A percentile compares a stretch with the other conserved stretches of the same genome.
Evolutionary conservation across 2,113 vertebrate genomes (phyloP).

Genomic region (Bombycilla garrulus): DNA sequence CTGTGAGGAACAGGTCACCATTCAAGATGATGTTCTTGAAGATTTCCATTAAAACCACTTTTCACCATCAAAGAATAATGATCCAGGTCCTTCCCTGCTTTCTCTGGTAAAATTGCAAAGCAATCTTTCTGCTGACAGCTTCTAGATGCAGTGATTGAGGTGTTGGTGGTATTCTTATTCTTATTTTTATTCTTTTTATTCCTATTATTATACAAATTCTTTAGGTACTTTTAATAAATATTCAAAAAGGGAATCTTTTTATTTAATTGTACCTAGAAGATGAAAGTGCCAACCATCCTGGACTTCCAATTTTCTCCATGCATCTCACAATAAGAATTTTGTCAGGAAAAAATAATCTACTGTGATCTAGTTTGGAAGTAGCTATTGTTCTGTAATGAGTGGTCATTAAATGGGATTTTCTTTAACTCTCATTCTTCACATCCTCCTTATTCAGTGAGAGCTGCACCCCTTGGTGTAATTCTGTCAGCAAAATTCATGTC

Average conservation of each 20-base stretch:
- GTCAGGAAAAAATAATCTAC: background rate
- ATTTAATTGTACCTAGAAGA: background rate
- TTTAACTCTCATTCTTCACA: background rate
- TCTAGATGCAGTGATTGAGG: background rate
- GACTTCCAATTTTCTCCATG: background rate
- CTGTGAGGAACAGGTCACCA: background rate
- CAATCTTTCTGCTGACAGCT: background rate
- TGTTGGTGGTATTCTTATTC: background rate
- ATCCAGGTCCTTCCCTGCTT: background rate
- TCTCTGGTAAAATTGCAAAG: background rate
- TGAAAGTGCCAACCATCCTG: background rate
- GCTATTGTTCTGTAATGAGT: background rate
- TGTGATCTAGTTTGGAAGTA: background rate
- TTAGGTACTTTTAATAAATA: background rate
- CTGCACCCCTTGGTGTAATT: background rate
- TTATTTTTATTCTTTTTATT: background rate
- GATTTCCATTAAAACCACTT: background rate
- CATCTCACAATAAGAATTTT: background rate
- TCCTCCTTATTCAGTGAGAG: background rate
- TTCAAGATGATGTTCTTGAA: background rate
- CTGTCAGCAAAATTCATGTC: background rate
- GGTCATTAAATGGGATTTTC: background rate
- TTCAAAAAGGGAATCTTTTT: background rate
- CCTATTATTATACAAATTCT: background rate
- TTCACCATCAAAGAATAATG: background rate